A percentile compares a stretch with the other conserved stretches of the same genome.
Conservation (phyloP, 2,113 vertebrate genomes). For the Pelvicachromis taeniatus region DNA sequence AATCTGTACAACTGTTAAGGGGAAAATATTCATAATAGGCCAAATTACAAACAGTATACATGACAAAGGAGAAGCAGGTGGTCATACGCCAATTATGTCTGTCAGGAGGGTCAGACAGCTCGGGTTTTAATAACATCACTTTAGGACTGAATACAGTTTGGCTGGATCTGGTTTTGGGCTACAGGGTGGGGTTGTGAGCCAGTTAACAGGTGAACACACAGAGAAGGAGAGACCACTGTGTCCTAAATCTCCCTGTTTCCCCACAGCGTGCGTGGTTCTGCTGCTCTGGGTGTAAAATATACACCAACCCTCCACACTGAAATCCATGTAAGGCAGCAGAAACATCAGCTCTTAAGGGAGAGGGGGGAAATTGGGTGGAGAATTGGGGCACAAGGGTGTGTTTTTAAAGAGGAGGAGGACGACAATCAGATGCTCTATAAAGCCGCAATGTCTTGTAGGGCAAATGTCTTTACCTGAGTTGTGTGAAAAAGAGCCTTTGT, state of each 20-base stretch:
- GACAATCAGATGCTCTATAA: conserved; percentile 38
- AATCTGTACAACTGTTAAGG: not conserved
- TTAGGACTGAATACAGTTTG: not conserved
- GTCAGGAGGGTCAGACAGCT: not conserved
- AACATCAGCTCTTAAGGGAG: not conserved
- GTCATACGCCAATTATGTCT: not conserved
- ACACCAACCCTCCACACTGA: not conserved
- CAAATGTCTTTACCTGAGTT: conserved; percentile 88
- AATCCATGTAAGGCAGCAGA: conserved; percentile 18
- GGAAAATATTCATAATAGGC: not conserved
- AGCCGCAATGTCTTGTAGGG: conserved; percentile 52
- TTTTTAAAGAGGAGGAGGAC: conserved; percentile 30
- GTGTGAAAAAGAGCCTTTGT: conserved; percentile 88
- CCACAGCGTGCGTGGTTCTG: not conserved
- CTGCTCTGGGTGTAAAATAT: not conserved
- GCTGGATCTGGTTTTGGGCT: not conserved
- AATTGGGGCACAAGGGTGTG: conserved; percentile 14
- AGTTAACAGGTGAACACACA: conserved; percentile 22
- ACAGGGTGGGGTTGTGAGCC: conserved; percentile 7
- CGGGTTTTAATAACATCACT: not conserved
- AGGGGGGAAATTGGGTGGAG: not conserved
- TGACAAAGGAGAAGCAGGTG: conserved; percentile 20
- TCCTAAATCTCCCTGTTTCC: conserved; percentile 18
- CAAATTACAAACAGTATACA: not conserved
- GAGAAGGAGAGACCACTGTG: conserved; percentile 24